Percentiles rank a stretch among this genome's conserved stretches.
Evolutionary conservation across 2,888 invertebrate genomes (phyloP).

Genomic region (Drosophila aldrichi): DNA sequence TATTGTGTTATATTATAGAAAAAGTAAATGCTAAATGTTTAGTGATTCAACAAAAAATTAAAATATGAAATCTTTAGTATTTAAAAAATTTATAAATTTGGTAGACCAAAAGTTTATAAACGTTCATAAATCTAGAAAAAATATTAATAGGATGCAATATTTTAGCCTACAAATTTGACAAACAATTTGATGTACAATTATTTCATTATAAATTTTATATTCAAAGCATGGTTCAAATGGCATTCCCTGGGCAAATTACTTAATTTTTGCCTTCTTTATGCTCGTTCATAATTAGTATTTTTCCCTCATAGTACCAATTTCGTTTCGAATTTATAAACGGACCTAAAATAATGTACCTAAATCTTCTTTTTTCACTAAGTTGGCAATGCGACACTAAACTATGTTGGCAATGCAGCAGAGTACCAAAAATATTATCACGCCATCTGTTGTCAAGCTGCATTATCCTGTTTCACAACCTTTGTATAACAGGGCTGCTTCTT

Average conservation of each 20-base stretch:
- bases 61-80: no score
- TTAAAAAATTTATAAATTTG: no score
- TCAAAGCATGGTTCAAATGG: background rate
- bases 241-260: background rate
- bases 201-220: no score
- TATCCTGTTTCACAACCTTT: conserved; percentile 26
- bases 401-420: background rate
- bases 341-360: background rate
- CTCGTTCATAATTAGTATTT: background rate
- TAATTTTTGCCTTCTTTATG: background rate
- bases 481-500: conserved; percentile 1
- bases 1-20: no score
- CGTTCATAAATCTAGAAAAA: no score
- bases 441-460: background rate
- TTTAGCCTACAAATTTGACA: no score
- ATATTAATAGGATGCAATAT: no score
- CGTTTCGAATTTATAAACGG: background rate
- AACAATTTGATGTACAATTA: no score
- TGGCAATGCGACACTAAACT: background rate
- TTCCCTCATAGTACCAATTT: background rate
- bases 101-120: no score
- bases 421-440: background rate
- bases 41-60: no score
- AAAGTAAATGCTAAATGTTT: no score
- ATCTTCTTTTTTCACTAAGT: background rate